Percentiles rank a stretch among this genome's conserved stretches.
These are phyloP conservation scores for Henricia sp. DNA, from an alignment of 53 echinoderm and acorn worm species.

Conservation along the genomic window DNA sequence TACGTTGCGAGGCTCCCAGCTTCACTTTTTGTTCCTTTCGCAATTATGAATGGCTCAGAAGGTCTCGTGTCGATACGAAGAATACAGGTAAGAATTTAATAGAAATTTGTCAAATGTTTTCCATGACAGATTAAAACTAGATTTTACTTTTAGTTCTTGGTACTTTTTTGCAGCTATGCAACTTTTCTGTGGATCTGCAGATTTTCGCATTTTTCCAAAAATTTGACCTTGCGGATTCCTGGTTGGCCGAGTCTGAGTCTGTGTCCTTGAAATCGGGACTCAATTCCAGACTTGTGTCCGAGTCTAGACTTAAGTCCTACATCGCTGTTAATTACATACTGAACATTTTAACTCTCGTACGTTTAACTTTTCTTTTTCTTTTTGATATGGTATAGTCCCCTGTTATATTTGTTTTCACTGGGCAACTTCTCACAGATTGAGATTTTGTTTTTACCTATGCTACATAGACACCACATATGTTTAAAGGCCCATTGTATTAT, in stretches of 20 bases:
- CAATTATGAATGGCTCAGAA: slow-evolving; percentile 78
- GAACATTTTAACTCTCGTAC: too few species aligned
- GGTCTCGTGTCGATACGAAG: slow-evolving; percentile 74
- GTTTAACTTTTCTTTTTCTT: too few species aligned
- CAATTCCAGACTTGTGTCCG: too few species aligned
- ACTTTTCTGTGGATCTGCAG: background rate
- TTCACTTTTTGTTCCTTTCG: slow-evolving; percentile 71
- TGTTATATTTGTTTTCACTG: too few species aligned
- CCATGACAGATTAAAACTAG: background rate
- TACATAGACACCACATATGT: too few species aligned
- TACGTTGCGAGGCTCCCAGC: slow-evolving; percentile 73
- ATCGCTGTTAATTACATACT: too few species aligned
- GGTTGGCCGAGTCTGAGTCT: background rate
- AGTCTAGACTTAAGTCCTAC: too few species aligned
- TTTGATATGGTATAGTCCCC: too few species aligned
- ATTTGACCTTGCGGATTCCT: background rate
- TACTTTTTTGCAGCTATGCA: background rate
- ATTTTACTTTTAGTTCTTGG: background rate
- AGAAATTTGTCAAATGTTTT: background rate
- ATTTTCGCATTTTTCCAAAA: background rate
- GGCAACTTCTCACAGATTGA: too few species aligned
- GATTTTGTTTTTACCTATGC: too few species aligned
- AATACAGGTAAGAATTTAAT: slow-evolving; percentile 68
- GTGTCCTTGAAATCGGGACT: background rate
- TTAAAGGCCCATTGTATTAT: too few species aligned